Evolutionary conservation across 2,888 invertebrate species (phyloP).

Genomic region (Drosophila merina): DNA sequence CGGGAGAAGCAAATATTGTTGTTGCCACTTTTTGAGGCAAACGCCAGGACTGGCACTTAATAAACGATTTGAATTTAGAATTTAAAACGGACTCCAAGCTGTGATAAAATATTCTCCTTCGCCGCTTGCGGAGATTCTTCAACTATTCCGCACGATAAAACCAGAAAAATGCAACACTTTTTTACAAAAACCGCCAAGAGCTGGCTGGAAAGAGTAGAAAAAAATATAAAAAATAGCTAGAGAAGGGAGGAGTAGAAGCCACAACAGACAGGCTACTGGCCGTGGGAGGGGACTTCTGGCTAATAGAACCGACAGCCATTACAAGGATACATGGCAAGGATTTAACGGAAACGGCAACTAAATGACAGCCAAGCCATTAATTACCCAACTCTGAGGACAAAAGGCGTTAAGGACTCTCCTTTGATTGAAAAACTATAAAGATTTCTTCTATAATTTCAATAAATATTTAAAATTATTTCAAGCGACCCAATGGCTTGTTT

Average conservation of each 20-base stretch:
- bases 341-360: constrained; percentile 6
- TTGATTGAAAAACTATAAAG: background rate
- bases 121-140: background rate
- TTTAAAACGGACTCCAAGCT: background rate
- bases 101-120: background rate
- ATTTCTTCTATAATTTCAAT: background rate
- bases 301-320: constrained; percentile 13
- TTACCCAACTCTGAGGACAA: constrained; percentile 4
- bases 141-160: constrained; percentile 16
- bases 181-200: background rate
- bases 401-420: background rate
- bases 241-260: constrained; percentile 6
- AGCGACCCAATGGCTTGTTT: constrained; percentile 13
- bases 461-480: background rate
- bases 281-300: constrained; percentile 16
- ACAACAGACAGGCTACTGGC: constrained; percentile 10
- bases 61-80: background rate
- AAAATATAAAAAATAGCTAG: background rate
- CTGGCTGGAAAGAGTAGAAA: background rate
- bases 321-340: background rate
- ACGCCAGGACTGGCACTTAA: constrained; percentile 10
- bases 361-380: constrained; percentile 30
- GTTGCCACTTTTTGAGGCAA: constrained; percentile 8
- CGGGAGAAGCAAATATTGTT: constrained; percentile 10
- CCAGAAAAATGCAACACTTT: constrained; percentile 26